These are phyloP conservation scores for Heterotilapia buettikoferi DNA, from an alignment of 2,113 vertebrate species.

Conservation along the genomic window DNA sequence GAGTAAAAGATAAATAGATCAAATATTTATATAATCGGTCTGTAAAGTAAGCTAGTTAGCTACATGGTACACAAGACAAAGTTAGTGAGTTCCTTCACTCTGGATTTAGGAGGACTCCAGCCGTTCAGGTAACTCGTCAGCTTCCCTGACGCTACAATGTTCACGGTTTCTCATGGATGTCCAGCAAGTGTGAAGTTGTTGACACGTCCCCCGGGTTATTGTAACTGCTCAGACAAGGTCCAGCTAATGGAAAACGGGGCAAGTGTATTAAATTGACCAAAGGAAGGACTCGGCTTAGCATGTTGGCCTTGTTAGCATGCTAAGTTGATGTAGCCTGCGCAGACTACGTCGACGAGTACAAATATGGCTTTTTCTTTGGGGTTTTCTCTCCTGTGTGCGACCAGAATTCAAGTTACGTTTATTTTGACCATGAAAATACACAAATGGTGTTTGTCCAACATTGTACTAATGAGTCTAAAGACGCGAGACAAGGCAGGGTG, in stretches of 20 bases:
- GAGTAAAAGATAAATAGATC: neutral
- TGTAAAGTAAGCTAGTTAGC: accelerated
- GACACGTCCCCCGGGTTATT: neutral
- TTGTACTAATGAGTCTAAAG: neutral
- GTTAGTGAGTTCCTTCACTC: no score
- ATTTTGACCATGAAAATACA: accelerated
- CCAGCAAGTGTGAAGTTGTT: neutral
- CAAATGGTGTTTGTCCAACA: accelerated
- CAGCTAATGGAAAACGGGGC: accelerated
- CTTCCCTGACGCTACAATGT: accelerated
- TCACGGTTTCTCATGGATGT: accelerated
- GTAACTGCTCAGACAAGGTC: accelerated
- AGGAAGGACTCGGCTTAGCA: neutral
- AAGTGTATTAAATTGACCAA: accelerated
- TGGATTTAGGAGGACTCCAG: neutral
- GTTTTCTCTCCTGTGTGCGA: neutral
- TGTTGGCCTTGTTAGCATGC: accelerated
- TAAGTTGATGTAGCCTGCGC: neutral
- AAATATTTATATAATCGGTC: neutral
- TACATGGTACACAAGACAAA: no score
- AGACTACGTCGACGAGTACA: neutral
- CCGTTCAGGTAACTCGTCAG: neutral
- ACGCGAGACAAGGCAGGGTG: accelerated
- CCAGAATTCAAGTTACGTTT: neutral
- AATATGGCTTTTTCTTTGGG: accelerated